Percentiles rank a stretch among this genome's conserved stretches.
Evolutionary conservation across 1,140 invertebrate genomes (phyloP).

Genomic region (Bactericera cockerelli): DNA sequence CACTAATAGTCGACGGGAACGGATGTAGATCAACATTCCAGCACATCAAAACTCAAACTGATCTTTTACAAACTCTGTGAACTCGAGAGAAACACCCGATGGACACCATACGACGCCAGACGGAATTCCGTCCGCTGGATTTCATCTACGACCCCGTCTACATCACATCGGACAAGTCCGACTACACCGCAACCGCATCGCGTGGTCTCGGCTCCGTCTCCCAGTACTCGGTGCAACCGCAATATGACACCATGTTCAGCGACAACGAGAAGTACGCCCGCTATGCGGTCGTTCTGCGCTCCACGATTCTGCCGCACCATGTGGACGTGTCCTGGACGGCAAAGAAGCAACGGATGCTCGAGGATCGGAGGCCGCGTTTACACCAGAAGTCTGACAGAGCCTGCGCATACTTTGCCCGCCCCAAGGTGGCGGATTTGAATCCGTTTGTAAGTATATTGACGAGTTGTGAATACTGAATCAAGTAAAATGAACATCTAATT

Average conservation of each 20-base stretch:
- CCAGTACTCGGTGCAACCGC: not conserved
- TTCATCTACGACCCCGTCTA: not conserved
- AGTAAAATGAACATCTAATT: too few relatives aligned
- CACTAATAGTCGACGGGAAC: too few relatives aligned
- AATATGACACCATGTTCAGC: conserved; percentile 1
- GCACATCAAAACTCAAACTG: too few relatives aligned
- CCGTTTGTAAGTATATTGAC: conserved; percentile 5
- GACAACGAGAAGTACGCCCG: not conserved
- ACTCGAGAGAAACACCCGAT: too few relatives aligned
- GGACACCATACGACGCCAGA: too few relatives aligned
- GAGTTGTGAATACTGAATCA: too few relatives aligned
- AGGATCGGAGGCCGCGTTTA: not conserved
- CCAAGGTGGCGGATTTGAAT: not conserved
- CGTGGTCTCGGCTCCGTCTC: not conserved
- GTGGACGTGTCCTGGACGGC: not conserved
- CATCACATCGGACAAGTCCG: not conserved
- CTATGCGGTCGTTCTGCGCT: not conserved
- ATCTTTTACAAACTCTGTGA: too few relatives aligned
- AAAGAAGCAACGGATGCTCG: not conserved
- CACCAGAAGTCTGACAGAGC: not conserved
- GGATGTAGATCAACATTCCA: too few relatives aligned
- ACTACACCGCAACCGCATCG: not conserved
- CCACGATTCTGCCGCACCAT: not conserved
- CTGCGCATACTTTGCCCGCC: not conserved
- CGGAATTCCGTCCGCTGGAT: conserved; percentile 1